Percentiles rank a stretch among this genome's conserved stretches.
phyloP scores from a whole-genome alignment of 2,113 vertebrate species.

The Albula goreensis region DNA sequence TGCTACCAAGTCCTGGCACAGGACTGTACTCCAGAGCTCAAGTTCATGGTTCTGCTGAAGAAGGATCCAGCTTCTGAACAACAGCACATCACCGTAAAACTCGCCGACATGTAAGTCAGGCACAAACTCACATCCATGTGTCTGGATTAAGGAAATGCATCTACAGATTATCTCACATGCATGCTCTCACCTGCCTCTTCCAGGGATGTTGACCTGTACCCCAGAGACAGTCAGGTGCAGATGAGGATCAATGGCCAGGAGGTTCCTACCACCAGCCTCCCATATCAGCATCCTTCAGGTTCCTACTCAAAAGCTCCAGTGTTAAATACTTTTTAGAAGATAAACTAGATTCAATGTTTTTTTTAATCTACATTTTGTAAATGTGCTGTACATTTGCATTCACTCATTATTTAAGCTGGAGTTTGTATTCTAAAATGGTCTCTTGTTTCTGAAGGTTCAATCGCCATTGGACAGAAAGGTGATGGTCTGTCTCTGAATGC shows the following conservation, averaged over 20 bases:
- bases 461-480: conserved; percentile 33
- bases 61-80: conserved; percentile 54
- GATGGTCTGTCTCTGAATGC: conserved; percentile 34
- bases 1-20: conserved; percentile 78
- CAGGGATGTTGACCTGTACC: conserved; percentile 28
- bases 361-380: neutral
- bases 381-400: neutral
- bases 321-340: neutral
- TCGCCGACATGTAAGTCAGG: conserved; percentile 70
- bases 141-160: conserved; percentile 62
- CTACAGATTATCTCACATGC: neutral
- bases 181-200: neutral
- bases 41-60: conserved; percentile 76
- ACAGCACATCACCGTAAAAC: conserved; percentile 63
- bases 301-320: neutral
- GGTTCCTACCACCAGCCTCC: conserved; percentile 47
- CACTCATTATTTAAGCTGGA: neutral
- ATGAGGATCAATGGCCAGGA: conserved; percentile 55
- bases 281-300: conserved; percentile 58
- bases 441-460: conserved; percentile 40
- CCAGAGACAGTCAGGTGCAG: conserved; percentile 19
- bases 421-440: neutral
- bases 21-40: conserved; percentile 75
- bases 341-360: neutral
- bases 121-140: conserved; percentile 45